phyloP scores from a whole-genome alignment of 2,888 invertebrate genomes.

The Protonemura montana region DNA sequence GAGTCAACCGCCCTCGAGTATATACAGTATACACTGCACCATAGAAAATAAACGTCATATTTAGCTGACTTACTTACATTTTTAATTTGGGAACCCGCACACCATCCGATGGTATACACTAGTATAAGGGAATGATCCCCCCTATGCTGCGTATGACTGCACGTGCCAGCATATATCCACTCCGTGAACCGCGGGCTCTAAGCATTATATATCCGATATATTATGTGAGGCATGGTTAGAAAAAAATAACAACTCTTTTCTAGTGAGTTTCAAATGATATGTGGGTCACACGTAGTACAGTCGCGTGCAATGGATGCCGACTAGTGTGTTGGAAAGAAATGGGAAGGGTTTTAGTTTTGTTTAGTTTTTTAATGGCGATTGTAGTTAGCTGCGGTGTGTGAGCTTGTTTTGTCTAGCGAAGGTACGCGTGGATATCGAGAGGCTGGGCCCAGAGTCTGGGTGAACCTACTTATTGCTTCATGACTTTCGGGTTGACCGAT shows the following conservation, averaged over 20 bases:
- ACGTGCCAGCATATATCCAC: not conserved
- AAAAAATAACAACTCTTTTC: conserved; percentile 12
- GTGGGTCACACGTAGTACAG: not conserved
- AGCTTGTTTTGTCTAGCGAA: no score
- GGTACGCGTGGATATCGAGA: no score
- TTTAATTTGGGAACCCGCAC: not conserved
- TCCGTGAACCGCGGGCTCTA: no score
- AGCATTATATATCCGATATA: no score
- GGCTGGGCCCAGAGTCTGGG: no score
- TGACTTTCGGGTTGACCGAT: no score
- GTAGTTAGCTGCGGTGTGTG: no score
- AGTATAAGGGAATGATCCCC: not conserved
- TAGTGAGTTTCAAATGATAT: not conserved
- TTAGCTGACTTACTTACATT: not conserved
- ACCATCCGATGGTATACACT: no score
- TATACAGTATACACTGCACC: no score
- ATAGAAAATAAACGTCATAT: no score
- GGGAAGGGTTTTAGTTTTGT: not conserved
- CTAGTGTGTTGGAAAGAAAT: not conserved
- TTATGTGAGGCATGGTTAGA: not conserved
- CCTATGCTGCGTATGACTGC: not conserved
- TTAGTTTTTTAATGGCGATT: no score
- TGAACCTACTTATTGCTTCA: no score
- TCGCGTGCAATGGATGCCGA: not conserved
- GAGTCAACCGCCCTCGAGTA: not conserved